A percentile compares a stretch with the other conserved stretches of the same genome.
These are phyloP conservation scores for Oligia fasciuncula DNA, from an alignment of 2,888 invertebrate genomes.

Conservation along the genomic window DNA sequence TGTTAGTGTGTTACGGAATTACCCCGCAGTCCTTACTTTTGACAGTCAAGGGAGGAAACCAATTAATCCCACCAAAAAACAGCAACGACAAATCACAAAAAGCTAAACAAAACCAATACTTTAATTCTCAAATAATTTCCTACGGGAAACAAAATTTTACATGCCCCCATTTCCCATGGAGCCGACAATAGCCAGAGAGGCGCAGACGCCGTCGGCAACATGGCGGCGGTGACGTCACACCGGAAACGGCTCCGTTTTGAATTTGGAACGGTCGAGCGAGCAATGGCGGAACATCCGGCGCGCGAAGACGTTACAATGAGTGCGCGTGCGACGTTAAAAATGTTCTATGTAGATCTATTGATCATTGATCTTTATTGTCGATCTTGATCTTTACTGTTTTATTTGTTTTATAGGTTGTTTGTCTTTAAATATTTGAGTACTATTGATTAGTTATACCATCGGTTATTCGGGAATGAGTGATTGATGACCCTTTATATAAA, in stretches of 20 bases:
- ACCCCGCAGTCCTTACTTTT: not conserved
- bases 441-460: not conserved
- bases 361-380: constrained; percentile 68
- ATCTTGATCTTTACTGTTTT: constrained; percentile 60
- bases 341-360: constrained; percentile 71
- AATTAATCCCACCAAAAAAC: constrained; percentile 29
- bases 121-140: constrained; percentile 76
- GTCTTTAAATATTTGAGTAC: constrained; percentile 9
- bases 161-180: constrained; percentile 87
- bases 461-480: not conserved
- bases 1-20: not conserved
- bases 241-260: constrained; percentile 90
- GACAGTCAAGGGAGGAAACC: constrained; percentile 11
- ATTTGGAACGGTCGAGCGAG: constrained; percentile 90
- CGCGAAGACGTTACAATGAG: constrained; percentile 88
- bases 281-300: constrained; percentile 89
- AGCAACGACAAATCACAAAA: constrained; percentile 39
- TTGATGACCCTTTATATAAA: not conserved
- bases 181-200: constrained; percentile 73
- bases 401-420: constrained; percentile 45
- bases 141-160: constrained; percentile 84
- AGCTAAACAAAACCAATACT: constrained; percentile 42
- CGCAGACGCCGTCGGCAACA: constrained; percentile 84
- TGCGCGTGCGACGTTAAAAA: constrained; percentile 78
- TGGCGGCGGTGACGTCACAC: constrained; percentile 87